Conservation (phyloP, 2,113 vertebrate genomes). For the Danio rerio region GRCz12tu NC_133194.1:8196501-8197000, state of each 20-base stretch:
- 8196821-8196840: neutral
- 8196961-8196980: too few relatives aligned
- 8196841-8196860: neutral
- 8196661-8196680: neutral
- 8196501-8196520: neutral
- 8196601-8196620: neutral
- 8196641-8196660: neutral
- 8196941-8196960: too few relatives aligned
- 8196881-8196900: neutral
- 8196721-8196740: neutral
- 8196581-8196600: constrained; percentile 34
- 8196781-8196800: constrained; percentile 5
- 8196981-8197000: too few relatives aligned
- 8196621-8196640: neutral
- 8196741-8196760: neutral
- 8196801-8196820: neutral
- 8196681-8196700: neutral
- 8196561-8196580: constrained; percentile 63
- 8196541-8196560: constrained; percentile 61
- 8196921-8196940: too few relatives aligned
- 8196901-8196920: neutral
- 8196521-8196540: neutral
- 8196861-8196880: neutral
- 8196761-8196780: neutral
- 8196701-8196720: constrained; percentile 11